Percentiles rank a stretch among this genome's conserved stretches.
Evolutionary conservation across 2,797 vertebrate species (phyloP).

Genomic region (Hydrophis major): DNA sequence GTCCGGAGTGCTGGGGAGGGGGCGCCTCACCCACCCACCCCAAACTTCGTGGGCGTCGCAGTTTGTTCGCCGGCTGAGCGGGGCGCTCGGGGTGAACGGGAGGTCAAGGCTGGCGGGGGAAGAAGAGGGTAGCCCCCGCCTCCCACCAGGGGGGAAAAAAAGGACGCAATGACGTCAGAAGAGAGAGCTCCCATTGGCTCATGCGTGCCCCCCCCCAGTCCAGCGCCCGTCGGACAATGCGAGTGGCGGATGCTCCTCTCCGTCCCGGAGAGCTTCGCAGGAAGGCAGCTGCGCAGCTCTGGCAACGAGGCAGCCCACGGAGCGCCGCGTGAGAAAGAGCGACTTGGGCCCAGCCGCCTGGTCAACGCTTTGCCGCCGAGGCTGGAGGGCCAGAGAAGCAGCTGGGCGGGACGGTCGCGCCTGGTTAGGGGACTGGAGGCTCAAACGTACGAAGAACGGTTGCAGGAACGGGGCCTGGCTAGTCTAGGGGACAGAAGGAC

Average conservation of each 20-base stretch:
- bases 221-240: not conserved
- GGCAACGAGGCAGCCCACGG: too few relatives aligned
- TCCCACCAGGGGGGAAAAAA: not conserved
- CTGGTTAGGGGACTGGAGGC: too few relatives aligned
- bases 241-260: not conserved
- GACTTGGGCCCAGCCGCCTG: not conserved
- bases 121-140: slow-evolving; percentile 36
- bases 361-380: too few relatives aligned
- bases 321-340: not conserved
- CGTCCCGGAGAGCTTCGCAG: not conserved
- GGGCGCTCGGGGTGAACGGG: slow-evolving; percentile 44
- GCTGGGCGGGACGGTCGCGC: too few relatives aligned
- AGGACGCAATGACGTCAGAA: slow-evolving; percentile 57
- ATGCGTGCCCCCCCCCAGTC: not conserved
- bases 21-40: not conserved
- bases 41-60: fast-evolving
- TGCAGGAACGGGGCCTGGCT: too few relatives aligned
- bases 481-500: too few relatives aligned
- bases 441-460: too few relatives aligned
- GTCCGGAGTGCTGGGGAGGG: not conserved
- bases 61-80: not conserved
- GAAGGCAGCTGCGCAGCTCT: too few relatives aligned
- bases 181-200: slow-evolving; percentile 35
- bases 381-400: too few relatives aligned
- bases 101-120: slow-evolving; percentile 37